Percentiles rank a stretch among this genome's conserved stretches.
Evolutionary conservation across 2,797 vertebrate genomes (phyloP).

Genomic region (Apodemus agrarius): DNA sequence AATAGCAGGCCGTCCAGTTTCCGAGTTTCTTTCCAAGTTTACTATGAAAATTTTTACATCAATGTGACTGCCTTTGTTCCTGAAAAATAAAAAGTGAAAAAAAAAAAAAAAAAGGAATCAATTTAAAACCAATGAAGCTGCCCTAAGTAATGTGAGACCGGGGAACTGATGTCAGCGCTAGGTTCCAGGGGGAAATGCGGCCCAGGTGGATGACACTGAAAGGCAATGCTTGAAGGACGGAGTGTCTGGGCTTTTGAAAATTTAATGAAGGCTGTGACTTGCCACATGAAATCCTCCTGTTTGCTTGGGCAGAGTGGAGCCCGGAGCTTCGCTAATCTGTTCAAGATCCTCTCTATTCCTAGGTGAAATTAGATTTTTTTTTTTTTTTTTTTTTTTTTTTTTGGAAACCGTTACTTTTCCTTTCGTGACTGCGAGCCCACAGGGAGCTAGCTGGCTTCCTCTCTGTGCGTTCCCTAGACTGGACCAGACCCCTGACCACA

Average conservation of each 20-base stretch:
- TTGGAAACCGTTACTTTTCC: slow-evolving; percentile 49
- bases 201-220: neutral
- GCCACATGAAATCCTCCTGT: slow-evolving; percentile 32
- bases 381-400: neutral
- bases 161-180: neutral
- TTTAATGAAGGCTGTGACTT: slow-evolving; percentile 64
- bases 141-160: slow-evolving; percentile 36
- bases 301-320: slow-evolving; percentile 39
- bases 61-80: slow-evolving; percentile 47
- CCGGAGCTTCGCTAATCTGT: neutral
- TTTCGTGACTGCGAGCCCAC: slow-evolving; percentile 36
- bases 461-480: neutral
- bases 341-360: slow-evolving; percentile 41
- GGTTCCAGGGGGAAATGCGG: neutral
- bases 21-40: slow-evolving; percentile 20
- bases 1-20: neutral
- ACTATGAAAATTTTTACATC: neutral
- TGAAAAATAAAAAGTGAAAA: slow-evolving; percentile 44
- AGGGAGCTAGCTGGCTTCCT: neutral
- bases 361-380: slow-evolving; percentile 70
- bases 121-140: slow-evolving; percentile 61
- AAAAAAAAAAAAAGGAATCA: slow-evolving; percentile 33
- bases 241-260: slow-evolving; percentile 63
- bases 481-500: slow-evolving; percentile 58
- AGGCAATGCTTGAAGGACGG: neutral